Conservation (phyloP, 2,797 vertebrate species). For the Botia kubotai region DNA sequence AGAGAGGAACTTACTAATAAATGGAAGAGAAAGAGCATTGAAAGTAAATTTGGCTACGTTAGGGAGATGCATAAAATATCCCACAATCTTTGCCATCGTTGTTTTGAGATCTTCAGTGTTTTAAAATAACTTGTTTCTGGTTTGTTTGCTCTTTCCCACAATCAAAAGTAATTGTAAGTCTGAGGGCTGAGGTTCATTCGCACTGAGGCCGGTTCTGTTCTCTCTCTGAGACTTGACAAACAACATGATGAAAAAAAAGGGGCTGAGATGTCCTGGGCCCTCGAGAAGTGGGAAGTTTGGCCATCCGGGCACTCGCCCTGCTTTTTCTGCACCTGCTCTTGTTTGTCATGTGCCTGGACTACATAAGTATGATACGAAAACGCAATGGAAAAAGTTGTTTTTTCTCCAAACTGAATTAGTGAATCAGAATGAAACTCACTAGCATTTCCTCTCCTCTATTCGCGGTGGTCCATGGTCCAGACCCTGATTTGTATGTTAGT, state of each 20-base stretch:
- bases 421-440: slow-evolving; percentile 56
- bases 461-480: slow-evolving; percentile 39
- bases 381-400: slow-evolving; percentile 41
- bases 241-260: background rate
- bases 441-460: slow-evolving; percentile 57
- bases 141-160: slow-evolving; percentile 1
- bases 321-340: slow-evolving; percentile 40
- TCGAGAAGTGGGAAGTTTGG: slow-evolving; percentile 42
- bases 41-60: background rate
- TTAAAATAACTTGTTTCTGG: background rate
- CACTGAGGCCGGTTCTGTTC: slow-evolving; percentile 43
- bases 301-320: slow-evolving; percentile 43
- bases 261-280: slow-evolving; percentile 39
- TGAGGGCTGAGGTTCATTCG: slow-evolving; percentile 5
- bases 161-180: background rate
- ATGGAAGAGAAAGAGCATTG: background rate
- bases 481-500: slow-evolving; percentile 60
- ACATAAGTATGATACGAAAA: slow-evolving; percentile 49
- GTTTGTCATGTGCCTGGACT: slow-evolving; percentile 50
- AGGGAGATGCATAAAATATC: background rate
- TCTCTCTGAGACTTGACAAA: slow-evolving; percentile 42
- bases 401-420: slow-evolving; percentile 40
- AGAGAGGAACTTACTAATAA: background rate
- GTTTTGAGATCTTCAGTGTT: background rate
- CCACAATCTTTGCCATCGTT: background rate